Base-by-base conservation (phyloP, 1,140 invertebrate genomes). In the Drosophila suzukii region DNA sequence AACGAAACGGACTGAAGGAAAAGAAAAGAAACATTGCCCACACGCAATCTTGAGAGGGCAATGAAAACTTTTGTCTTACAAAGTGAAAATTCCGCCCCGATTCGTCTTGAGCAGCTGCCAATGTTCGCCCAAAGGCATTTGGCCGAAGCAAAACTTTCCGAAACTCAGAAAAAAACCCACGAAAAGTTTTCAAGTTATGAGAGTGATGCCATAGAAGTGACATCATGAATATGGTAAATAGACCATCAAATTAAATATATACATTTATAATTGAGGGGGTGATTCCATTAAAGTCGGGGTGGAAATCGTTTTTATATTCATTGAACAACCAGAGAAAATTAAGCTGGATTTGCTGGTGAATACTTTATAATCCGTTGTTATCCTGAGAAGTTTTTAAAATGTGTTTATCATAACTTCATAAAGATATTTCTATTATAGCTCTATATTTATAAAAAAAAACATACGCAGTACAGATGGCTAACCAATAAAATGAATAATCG, bases 11-110 rank as follows among this genome's bases (percentile, higher is more conserved):
- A 75, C 68, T 54, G 60, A 68, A 74, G 72, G 56, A 78, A 86
- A 72, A 70, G 66, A 57, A 59, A 59, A 70, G 66, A 57, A 59
- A 59, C 60, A 63, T 63, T 63, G 74, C 82, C 81, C 81, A 77
- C 83, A 88, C 84, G 83, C 83, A 83, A 88, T 83, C 83, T 77
- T 80, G 34, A 54, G 84, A 86, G 83, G 79, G 79, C 75, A 79
- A 86, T 86, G 83, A 73, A 86, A 89, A 86, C 58, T 89, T 89
- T 83, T 61, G 61, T 81, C 65, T 85, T 50, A 61, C 51, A 68
- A 85, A 85, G 83, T 85, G 83, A 81, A 85, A 85, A 85, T 85
- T 63, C 81, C 70, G 76, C 67, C 65, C 34, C 63, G 51, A 49
- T 51, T 46, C 65, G 43, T 49, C 57, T 54, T 60, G 63, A 68